Evolutionary conservation across 2,888 invertebrate genomes (phyloP), one percentile per base, ranked within the genome.

Genomic region (Volucella inflata): DNA sequence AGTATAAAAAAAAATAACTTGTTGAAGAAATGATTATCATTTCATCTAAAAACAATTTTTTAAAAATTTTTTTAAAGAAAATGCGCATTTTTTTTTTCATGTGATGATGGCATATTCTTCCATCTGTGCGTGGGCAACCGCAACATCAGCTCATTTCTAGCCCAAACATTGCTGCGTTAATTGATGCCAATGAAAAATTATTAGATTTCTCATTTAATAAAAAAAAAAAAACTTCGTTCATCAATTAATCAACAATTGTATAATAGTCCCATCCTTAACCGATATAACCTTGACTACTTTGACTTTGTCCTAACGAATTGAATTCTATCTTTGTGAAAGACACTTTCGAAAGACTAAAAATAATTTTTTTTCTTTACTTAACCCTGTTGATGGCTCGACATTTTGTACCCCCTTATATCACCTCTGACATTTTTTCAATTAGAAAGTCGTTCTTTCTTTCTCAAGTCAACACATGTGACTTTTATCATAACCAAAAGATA

Each of bases 251-350:
- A 36, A 36, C 17, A 17, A 64, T 65, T 51, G 51, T 51, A 65
- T 50, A 64, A 64, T 59, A 64, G 14, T n/a, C 30, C 6, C 10
- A 3, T 10, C 10, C 8, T 3, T 42, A 71, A 71, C 17, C 21
- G 40, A 40, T 71, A n/a, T 14, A 50, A 71, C 71, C 71, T 71
- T 59, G 71, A 48, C 50, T 30, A 59, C 8, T 70, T 50, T 30
- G 30, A 30, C n/a, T 51, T 50, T 40, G 4, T 46, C 14, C 53
- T 53, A 21, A 57, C 21, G 21, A 55, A 68, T 14, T 44, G 10
- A 68, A 46, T 38, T 12, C 57, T 57, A 57, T 57, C 44, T 55
- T 68, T 55, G n/a, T n/a, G 6, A 30, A 30, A 30, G 30, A 30
- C 55, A 70, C 46, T 42, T 57, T 70, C 21, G 30, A 46, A 70